Conservation (phyloP, 2,797 vertebrate species). For the Karalla daura region DNA sequence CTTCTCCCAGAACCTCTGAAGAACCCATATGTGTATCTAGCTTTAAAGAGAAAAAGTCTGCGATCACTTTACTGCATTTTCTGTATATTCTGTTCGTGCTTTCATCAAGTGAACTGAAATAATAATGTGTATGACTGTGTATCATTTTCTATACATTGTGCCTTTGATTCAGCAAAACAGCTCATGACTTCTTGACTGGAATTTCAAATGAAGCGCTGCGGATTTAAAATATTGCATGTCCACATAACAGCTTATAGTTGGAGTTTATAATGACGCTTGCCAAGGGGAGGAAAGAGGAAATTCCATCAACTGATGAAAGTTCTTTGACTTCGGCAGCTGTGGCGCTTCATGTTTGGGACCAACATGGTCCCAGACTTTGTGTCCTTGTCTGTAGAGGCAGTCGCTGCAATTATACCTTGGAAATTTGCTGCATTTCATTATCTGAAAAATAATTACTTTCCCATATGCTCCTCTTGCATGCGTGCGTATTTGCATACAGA, state of each 20-base stretch:
- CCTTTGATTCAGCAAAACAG: not conserved
- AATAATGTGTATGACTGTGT: not conserved
- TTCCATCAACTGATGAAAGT: constrained; percentile 22
- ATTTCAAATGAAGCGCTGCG: constrained; percentile 16
- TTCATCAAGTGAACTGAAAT: not conserved
- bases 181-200: not conserved
- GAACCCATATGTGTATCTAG: not conserved
- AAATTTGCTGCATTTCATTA: constrained; percentile 15
- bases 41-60: not conserved
- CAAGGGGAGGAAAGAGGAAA: constrained; percentile 8
- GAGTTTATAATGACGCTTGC: constrained; percentile 13
- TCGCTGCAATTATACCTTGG: not conserved
- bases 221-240: constrained; percentile 14
- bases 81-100: not conserved
- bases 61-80: not conserved
- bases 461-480: constrained; percentile 15
- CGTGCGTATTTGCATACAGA: constrained; percentile 11
- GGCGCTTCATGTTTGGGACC: not conserved
- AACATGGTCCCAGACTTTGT: constrained; percentile 9
- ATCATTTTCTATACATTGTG: constrained; percentile 8
- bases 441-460: constrained; percentile 10
- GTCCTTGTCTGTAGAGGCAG: constrained; percentile 7
- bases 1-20: not conserved
- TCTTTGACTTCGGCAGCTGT: constrained; percentile 13
- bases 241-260: constrained; percentile 14